These are phyloP conservation scores for Notechis scutatus DNA, from an alignment of 2,113 vertebrate genomes.

Conservation along the genomic window DNA sequence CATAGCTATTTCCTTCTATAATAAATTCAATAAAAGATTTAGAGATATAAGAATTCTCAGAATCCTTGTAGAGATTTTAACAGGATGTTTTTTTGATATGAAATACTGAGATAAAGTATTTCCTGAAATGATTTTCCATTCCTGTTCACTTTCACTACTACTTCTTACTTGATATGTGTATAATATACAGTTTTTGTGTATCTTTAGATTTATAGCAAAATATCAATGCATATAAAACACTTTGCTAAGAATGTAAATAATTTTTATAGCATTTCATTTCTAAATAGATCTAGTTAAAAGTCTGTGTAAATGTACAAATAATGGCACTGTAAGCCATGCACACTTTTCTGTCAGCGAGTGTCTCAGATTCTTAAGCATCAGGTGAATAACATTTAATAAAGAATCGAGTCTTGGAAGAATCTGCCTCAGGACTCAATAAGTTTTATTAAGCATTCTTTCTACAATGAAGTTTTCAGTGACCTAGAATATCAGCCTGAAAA, in stretches of 20 bases:
- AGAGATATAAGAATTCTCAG: neutral
- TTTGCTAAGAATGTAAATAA: neutral
- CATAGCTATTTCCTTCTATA: neutral
- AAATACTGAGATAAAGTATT: neutral
- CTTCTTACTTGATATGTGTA: neutral
- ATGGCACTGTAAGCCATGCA: neutral
- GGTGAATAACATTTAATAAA: neutral
- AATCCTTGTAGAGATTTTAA: neutral
- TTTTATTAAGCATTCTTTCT: neutral
- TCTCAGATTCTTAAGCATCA: neutral
- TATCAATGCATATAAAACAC: neutral
- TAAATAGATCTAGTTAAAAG: neutral
- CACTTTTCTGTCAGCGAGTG: neutral
- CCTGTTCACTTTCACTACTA: neutral
- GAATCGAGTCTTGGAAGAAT: neutral
- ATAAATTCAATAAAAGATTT: neutral
- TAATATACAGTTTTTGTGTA: neutral
- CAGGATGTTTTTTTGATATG: neutral
- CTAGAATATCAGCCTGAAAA: conserved; percentile 11
- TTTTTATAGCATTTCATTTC: neutral
- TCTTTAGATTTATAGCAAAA: neutral
- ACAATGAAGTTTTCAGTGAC: neutral
- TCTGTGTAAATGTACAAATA: neutral
- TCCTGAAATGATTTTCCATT: neutral
- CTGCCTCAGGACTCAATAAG: neutral